Evolutionary conservation across 2,888 invertebrate genomes (phyloP).

Genomic region (Drosophila antonietae): DNA sequence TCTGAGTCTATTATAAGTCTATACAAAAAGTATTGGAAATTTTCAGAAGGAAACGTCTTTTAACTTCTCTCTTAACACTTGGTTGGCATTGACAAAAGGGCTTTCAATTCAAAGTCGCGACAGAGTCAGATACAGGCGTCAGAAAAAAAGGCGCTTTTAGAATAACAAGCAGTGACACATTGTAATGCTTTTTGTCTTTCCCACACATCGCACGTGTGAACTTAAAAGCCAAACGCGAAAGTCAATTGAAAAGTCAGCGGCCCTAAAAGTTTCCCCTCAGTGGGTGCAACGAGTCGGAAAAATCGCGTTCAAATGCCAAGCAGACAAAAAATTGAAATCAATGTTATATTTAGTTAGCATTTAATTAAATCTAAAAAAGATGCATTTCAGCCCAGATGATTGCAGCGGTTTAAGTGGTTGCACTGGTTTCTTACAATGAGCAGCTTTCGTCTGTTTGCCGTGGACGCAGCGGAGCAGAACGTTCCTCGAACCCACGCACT

Average conservation of each 20-base stretch:
- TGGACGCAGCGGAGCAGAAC: neutral
- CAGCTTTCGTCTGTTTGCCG: constrained; percentile 12
- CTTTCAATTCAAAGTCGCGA: neutral
- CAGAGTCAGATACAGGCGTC: neutral
- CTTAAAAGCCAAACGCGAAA: constrained; percentile 16
- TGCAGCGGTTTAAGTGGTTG: constrained; percentile 11
- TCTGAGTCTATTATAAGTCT: constrained; percentile 4
- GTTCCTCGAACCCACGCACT: constrained; percentile 24
- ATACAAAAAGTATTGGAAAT: neutral
- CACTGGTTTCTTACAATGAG: neutral
- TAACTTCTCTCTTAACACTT: neutral
- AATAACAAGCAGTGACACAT: constrained; percentile 5
- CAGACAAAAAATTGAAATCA: neutral
- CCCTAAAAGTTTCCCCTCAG: constrained; percentile 11
- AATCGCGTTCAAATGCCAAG: neutral
- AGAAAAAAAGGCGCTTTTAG: constrained; percentile 1
- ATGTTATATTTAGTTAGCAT: constrained; percentile 15
- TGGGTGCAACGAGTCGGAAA: constrained; percentile 2
- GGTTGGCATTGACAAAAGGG: constrained; percentile 6
- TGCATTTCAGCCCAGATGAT: constrained; percentile 20
- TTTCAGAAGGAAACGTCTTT: neutral
- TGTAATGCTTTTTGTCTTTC: constrained; percentile 4
- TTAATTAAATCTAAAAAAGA: constrained; percentile 26
- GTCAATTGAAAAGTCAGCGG: constrained; percentile 68
- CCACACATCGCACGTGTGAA: neutral